Evolutionary conservation across 2,797 vertebrate species (phyloP).

Genomic region (Paedocypris micromegethes): DNA sequence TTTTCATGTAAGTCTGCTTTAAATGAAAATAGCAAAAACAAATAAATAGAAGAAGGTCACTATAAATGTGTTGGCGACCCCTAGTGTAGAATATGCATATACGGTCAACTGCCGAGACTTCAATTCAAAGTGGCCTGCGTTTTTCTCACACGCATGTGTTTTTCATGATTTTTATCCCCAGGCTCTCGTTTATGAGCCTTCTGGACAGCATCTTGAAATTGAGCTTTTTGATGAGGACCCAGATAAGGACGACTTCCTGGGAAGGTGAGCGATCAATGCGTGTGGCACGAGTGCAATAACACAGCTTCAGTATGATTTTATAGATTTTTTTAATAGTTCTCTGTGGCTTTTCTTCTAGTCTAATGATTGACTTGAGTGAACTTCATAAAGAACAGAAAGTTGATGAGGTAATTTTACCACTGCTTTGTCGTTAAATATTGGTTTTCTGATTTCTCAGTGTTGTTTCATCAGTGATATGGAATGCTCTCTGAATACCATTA

Average conservation of each 20-base stretch:
- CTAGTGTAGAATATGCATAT: too few species aligned
- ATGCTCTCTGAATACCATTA: not conserved
- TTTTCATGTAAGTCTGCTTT: too few species aligned
- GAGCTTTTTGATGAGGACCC: conserved; percentile 97
- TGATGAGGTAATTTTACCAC: conserved; percentile 77
- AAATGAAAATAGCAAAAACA: too few species aligned
- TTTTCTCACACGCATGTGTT: not conserved
- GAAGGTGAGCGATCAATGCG: conserved; percentile 71
- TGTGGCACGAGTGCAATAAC: not conserved
- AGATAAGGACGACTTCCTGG: conserved; percentile 97
- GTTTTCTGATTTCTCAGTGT: not conserved
- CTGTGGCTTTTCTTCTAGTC: conserved; percentile 61
- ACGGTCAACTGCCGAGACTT: too few species aligned
- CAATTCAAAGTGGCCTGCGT: too few species aligned
- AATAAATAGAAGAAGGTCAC: too few species aligned
- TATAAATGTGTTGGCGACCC: too few species aligned
- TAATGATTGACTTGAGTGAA: conserved; percentile 91
- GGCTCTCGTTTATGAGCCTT: conserved; percentile 89
- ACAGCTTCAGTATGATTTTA: not conserved
- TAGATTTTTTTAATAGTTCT: not conserved
- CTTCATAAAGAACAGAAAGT: conserved; percentile 90
- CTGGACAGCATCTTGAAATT: conserved; percentile 91
- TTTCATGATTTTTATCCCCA: conserved; percentile 49
- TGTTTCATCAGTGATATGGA: not conserved
- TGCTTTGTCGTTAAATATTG: not conserved